Evolutionary conservation across 2,797 vertebrate species (phyloP).

Genomic region (Scyliorhinus canicula): DNA sequence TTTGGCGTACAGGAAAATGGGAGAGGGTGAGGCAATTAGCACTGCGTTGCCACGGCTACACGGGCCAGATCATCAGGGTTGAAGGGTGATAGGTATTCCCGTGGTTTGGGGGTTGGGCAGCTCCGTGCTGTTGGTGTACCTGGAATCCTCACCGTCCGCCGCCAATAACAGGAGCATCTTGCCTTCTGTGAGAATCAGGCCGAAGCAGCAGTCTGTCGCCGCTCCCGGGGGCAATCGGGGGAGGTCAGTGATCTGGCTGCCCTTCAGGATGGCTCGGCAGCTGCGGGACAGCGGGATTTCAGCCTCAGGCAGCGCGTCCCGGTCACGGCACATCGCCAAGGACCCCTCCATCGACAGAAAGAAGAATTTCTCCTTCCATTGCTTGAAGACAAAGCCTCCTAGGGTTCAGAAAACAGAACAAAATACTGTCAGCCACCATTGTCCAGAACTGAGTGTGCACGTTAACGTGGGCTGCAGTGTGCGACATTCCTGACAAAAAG

Average conservation of each 20-base stretch:
- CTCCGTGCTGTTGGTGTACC: constrained; percentile 44
- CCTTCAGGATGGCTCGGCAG: constrained; percentile 63
- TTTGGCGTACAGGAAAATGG: background rate
- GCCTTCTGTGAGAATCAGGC: constrained; percentile 63
- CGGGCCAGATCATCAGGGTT: background rate
- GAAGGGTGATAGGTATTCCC: background rate
- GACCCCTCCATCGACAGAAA: constrained; percentile 65
- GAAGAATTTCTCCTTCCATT: constrained; percentile 74
- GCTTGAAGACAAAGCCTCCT: constrained; percentile 77
- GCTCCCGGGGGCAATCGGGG: constrained; percentile 64
- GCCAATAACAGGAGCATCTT: constrained; percentile 67
- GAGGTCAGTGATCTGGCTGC: constrained; percentile 64
- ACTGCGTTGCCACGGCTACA: background rate
- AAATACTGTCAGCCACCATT: background rate
- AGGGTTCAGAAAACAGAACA: constrained; percentile 34
- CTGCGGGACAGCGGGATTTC: constrained; percentile 58
- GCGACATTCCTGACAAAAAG: background rate
- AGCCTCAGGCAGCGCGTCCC: constrained; percentile 62
- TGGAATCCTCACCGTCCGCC: constrained; percentile 65
- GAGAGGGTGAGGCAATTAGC: background rate
- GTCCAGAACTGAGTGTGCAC: background rate
- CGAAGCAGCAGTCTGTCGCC: constrained; percentile 68
- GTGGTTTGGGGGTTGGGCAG: background rate
- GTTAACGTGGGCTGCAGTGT: background rate
- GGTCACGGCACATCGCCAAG: constrained; percentile 65